These are phyloP conservation scores for Monopterus albus DNA, from an alignment of 2,113 vertebrate species.

Conservation along the genomic window DNA sequence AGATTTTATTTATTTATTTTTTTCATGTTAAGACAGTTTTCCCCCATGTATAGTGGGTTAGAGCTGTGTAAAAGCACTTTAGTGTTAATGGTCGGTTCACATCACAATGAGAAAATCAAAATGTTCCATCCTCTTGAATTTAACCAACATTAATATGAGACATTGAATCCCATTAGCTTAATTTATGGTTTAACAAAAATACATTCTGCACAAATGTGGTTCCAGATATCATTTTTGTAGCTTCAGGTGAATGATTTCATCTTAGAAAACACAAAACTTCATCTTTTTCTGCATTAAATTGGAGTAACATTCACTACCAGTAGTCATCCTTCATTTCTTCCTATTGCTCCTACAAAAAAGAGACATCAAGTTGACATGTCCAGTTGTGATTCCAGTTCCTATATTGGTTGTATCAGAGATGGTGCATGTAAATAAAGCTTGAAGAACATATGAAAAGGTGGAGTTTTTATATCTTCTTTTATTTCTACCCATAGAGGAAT, in stretches of 20 bases:
- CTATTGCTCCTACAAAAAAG: constrained; percentile 59
- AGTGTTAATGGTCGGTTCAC: not conserved
- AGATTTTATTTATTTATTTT: constrained; percentile 42
- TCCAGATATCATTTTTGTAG: constrained; percentile 8
- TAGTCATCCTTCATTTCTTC: constrained; percentile 43
- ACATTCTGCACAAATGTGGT: constrained; percentile 7
- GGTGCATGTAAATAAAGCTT: constrained; percentile 99
- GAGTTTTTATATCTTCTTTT: not conserved
- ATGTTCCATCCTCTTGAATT: not conserved
- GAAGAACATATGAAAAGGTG: constrained; percentile 80
- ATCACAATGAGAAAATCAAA: not conserved
- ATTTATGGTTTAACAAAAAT: not conserved
- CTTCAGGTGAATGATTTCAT: constrained; percentile 7
- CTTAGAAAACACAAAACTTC: constrained; percentile 4
- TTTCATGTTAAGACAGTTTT: not conserved
- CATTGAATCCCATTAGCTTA: not conserved
- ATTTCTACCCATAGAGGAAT: constrained; percentile 35
- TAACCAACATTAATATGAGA: no score
- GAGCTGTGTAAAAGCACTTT: constrained; percentile 29
- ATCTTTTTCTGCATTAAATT: not conserved
- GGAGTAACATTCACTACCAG: constrained; percentile 61
- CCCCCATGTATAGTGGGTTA: not conserved
- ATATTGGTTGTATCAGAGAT: constrained; percentile 91
- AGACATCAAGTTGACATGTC: constrained; percentile 79
- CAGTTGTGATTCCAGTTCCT: constrained; percentile 89